phyloP scores from a whole-genome alignment of 2,113 vertebrate species.

The Channa argus region DNA sequence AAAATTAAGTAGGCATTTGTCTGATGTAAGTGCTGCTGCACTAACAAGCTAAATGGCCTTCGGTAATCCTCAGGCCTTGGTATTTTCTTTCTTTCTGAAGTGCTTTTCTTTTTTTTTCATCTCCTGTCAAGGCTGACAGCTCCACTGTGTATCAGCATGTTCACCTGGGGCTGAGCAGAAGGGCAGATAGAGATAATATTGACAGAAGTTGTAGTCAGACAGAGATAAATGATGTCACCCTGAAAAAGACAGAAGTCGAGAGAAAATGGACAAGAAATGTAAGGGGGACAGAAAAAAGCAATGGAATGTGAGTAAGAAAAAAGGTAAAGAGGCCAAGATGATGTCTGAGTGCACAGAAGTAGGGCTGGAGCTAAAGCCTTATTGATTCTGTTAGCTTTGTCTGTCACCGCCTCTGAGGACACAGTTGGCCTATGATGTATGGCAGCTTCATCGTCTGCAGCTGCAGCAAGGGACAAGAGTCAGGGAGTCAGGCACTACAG shows the following conservation, averaged over 20 bases:
- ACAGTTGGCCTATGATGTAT: conserved; percentile 76
- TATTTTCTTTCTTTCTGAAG: conserved; percentile 59
- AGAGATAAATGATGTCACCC: conserved; percentile 67
- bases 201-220: conserved; percentile 68
- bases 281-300: conserved; percentile 8
- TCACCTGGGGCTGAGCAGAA: conserved; percentile 66
- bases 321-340: conserved; percentile 40
- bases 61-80: conserved; percentile 63
- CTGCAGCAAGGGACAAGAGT: conserved; percentile 56
- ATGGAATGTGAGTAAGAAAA: conserved; percentile 35
- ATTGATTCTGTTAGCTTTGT: conserved; percentile 77
- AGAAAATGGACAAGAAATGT: conserved; percentile 38
- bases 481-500: conserved; percentile 56
- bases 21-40: conserved; percentile 58
- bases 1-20: conserved; percentile 64
- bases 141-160: conserved; percentile 64
- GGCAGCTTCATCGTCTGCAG: conserved; percentile 54
- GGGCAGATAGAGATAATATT: conserved; percentile 75
- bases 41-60: conserved; percentile 79
- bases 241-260: conserved; percentile 39
- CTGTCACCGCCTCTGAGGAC: conserved; percentile 68
- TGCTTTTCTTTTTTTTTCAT: conserved; percentile 42
- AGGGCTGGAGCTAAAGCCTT: conserved; percentile 66
- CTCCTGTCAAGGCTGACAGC: conserved; percentile 74
- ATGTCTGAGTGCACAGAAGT: conserved; percentile 48